These are phyloP conservation scores for Phocoena sinus DNA, from an alignment of 2,113 vertebrate species.

Conservation along the genomic window DNA sequence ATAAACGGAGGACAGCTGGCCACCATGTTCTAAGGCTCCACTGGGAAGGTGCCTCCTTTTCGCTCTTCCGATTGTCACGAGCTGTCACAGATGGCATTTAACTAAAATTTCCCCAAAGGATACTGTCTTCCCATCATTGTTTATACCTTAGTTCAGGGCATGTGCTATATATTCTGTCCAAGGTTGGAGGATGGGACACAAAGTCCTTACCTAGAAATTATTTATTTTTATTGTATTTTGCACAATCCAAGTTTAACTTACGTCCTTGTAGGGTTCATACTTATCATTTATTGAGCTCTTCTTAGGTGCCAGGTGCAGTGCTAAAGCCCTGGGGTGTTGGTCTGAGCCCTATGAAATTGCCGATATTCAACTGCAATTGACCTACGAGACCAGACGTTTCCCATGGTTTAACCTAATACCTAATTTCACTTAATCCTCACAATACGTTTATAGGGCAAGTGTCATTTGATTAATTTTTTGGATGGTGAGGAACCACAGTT, in stretches of 20 bases:
- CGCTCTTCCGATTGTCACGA: background rate
- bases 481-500: rapidly evolving
- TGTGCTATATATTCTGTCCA: background rate
- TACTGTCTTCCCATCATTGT: background rate
- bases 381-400: background rate
- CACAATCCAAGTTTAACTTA: background rate
- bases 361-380: background rate
- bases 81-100: background rate
- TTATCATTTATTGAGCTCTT: background rate
- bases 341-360: background rate
- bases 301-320: no score
- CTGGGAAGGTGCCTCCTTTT: background rate
- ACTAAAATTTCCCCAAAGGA: background rate
- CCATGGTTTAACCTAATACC: background rate
- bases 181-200: background rate
- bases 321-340: background rate
- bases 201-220: background rate
- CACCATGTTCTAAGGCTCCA: background rate
- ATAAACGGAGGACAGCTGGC: background rate
- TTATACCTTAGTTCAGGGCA: background rate
- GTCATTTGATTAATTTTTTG: background rate
- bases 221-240: background rate
- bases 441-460: background rate
- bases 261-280: background rate
- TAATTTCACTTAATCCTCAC: background rate